Evolutionary conservation across 2,888 invertebrate genomes (phyloP).

Genomic region (Perizoma affinitatum): DNA sequence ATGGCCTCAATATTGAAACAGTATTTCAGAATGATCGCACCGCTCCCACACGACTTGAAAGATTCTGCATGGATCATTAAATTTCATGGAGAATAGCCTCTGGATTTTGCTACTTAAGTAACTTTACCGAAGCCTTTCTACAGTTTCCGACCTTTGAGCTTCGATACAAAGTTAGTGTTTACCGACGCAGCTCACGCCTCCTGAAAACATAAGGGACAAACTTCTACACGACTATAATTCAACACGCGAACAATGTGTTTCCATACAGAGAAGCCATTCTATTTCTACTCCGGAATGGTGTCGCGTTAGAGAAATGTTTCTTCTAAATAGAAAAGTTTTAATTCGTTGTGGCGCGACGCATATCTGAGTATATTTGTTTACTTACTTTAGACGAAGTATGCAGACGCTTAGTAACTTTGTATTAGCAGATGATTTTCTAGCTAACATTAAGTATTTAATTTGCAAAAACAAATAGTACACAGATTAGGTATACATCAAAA

Average conservation of each 20-base stretch:
- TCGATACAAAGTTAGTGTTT: constrained; percentile 35
- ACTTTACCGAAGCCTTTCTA: constrained; percentile 35
- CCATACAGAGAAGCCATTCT: constrained; percentile 48
- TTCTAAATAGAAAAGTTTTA: constrained; percentile 73
- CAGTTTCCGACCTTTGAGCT: constrained; percentile 20
- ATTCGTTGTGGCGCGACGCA: constrained; percentile 57
- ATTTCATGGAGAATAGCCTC: constrained; percentile 40
- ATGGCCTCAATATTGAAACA: constrained; percentile 3
- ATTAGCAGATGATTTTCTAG: constrained; percentile 37
- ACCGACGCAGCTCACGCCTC: constrained; percentile 41
- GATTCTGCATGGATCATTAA: constrained; percentile 43
- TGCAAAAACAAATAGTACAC: no score
- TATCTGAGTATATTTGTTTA: constrained; percentile 12
- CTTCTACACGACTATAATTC: constrained; percentile 49
- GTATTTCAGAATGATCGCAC: constrained; percentile 25
- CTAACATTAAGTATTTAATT: background rate
- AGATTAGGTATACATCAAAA: background rate
- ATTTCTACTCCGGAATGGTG: constrained; percentile 51
- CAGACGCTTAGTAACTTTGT: constrained; percentile 48
- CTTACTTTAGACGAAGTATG: constrained; percentile 38
- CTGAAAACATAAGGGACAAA: constrained; percentile 48
- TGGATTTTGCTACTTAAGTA: constrained; percentile 42
- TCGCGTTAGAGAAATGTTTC: constrained; percentile 53
- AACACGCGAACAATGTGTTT: constrained; percentile 57
- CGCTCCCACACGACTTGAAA: constrained; percentile 35